Evolutionary conservation across 2,888 invertebrate genomes (phyloP), one percentile per base, ranked within the genome.

Genomic region (Dasysyrphus albostriatus): DNA sequence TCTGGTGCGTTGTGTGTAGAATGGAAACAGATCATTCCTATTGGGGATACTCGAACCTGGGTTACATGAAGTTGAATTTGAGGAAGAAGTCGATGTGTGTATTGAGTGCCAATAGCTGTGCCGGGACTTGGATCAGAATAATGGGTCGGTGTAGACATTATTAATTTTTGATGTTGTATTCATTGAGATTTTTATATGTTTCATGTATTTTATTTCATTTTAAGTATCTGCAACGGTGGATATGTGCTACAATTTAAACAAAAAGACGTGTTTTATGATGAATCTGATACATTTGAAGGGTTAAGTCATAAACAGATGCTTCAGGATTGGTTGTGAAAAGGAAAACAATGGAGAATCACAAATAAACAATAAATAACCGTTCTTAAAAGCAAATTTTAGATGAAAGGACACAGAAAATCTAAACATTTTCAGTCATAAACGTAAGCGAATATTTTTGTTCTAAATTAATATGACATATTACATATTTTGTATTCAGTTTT

Each of bases 141-240:
- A 16, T 5, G 32, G 16, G 12, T 47, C 32, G 39, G 51, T 37
- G 54, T 79, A 54, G 29, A 29, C 54, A 54, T 87, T 87, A 87
- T 87, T 87, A 83, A 87, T 87, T 87, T 87, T 87, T 87, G 75
- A 87, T 87, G 83, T 83, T 59, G 65, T 70, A 75, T 83, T 87
- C 83, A 83, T 87, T 59, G 78, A 59, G 87, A 87, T 79, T 87
- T 87, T 87, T 87, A 87, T 87, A 87, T 87, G 83, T 72, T 87
- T 69, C 29, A 83, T 70, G 74, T 61, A 72, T 83, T 85, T 87
- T 87, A 78, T 78, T 83, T 72, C 61, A 24, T 54, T 58, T 69
- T 78, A 72, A 83, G 74, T 78, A 74, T 75, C 54, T 69, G n/a
- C 39, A 37, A 49, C 14, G 78, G 69, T 78, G 75, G 83, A 83